A percentile compares a stretch with the other conserved stretches of the same genome.
Evolutionary conservation across 2,888 invertebrate species (phyloP).

Genomic region (Mesodorylaimus sp.): DNA sequence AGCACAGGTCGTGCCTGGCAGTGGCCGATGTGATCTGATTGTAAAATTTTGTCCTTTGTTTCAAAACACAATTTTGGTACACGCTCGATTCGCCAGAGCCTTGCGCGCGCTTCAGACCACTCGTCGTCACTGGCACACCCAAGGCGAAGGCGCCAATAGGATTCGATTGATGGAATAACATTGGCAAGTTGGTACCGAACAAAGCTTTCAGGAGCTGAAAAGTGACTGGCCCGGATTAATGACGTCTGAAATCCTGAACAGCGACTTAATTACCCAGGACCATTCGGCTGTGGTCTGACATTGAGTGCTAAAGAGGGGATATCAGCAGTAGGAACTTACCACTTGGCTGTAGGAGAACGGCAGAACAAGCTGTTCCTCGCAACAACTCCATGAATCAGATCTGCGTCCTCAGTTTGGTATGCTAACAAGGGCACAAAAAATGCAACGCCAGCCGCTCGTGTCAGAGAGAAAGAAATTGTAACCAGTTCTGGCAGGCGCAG

Average conservation of each 20-base stretch:
- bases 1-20: slow-evolving; percentile 7
- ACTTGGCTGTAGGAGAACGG: not conserved
- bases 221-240: too few relatives aligned
- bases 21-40: slow-evolving; percentile 28
- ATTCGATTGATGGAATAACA: not conserved
- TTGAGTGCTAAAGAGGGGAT: not conserved
- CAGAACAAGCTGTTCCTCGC: too few relatives aligned
- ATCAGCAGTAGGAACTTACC: not conserved
- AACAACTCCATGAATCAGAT: too few relatives aligned
- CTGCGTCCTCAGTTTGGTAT: too few relatives aligned
- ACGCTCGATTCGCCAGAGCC: too few relatives aligned
- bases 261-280: too few relatives aligned
- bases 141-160: not conserved
- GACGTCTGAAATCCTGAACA: too few relatives aligned
- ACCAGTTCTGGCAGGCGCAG: too few relatives aligned
- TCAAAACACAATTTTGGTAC: slow-evolving; percentile 32
- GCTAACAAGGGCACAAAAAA: too few relatives aligned
- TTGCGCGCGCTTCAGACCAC: slow-evolving; percentile 17
- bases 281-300: too few relatives aligned
- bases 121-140: not conserved
- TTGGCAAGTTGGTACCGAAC: slow-evolving; percentile 51
- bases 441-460: too few relatives aligned
- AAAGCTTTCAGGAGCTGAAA: slow-evolving; percentile 45
- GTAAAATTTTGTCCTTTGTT: slow-evolving; percentile 34
- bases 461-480: too few relatives aligned